Base-by-base conservation (phyloP, 2,797 vertebrate species). In the Paratrypauchen microcephalus region DNA sequence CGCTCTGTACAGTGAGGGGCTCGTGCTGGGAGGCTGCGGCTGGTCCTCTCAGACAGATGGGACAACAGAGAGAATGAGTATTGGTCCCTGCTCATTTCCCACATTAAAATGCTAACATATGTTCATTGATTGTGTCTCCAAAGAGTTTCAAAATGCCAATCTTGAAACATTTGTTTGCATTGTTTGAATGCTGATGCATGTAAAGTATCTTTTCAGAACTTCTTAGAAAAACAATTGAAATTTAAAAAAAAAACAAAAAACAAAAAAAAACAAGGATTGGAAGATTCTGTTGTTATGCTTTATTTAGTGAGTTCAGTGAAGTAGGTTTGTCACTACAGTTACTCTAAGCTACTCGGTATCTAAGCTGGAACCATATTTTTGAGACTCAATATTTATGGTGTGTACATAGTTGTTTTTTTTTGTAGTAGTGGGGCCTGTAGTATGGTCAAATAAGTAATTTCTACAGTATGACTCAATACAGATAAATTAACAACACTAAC, bases 11-110 rank as follows among this genome's bases (percentile, higher is more conserved):
- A 90, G 89, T 83, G 62, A 75, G 32, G 32, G 32, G 32, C 32
- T 36, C 32, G 32, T 36, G 32, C 32, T 36, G 32, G 32, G 77
- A 80, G 71, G 76, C 70, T 76, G 65, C 88, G 77, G 83, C 74
- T 81, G 80, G 79, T 88, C 80, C 83, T 87, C 69, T 72, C 81
- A 74, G 88, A 91, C 90, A 93, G 91, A 93, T 92, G 92, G 92
- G 81, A 88, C 73, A 77, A 84, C 73, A 87, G 83, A 86, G 81
- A 76, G 69, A 85, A 78, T 68, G 72, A 76, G 76, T 86, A 89
- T 83, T 81, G 71, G 87, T 89, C 84, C 72, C 83, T 68, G 78
- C 68, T 74, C 79, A 83, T 78, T 85, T 83, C 72, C 79, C 70
- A 86, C 82, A 79, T 88, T 80, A 84, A 83, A 84, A 84, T 75